A percentile compares a stretch with the other conserved stretches of the same genome.
These are phyloP conservation scores for Trilocha varians DNA, from an alignment of 2,888 invertebrate genomes.

Conservation along the genomic window DNA sequence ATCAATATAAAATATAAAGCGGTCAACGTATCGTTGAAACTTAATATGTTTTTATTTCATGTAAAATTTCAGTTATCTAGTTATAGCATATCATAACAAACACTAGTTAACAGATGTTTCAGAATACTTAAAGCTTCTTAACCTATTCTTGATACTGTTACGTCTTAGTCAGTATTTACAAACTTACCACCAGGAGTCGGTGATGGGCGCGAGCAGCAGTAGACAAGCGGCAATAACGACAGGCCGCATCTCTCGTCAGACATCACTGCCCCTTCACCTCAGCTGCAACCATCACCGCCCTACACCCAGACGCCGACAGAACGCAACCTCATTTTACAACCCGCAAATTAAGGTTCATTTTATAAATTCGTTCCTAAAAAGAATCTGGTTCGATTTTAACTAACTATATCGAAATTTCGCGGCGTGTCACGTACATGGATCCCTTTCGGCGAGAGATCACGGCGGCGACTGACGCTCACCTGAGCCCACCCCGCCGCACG, in stretches of 20 bases:
- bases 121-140: too few relatives aligned
- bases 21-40: too few relatives aligned
- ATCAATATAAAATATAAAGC: too few relatives aligned
- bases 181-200: constrained; percentile 91
- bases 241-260: constrained; percentile 76
- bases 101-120: too few relatives aligned
- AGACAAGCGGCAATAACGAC: constrained; percentile 87
- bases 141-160: background rate
- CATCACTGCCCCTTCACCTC: constrained; percentile 58
- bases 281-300: constrained; percentile 31
- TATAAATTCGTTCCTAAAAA: constrained; percentile 18
- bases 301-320: constrained; percentile 19
- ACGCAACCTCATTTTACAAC: constrained; percentile 11
- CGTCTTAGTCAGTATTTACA: constrained; percentile 9
- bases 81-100: too few relatives aligned
- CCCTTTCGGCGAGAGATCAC: constrained; percentile 67
- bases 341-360: constrained; percentile 6
- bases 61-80: too few relatives aligned
- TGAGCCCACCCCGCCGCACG: constrained; percentile 55
- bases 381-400: constrained; percentile 37
- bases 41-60: too few relatives aligned
- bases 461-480: constrained; percentile 64
- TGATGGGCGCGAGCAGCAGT: constrained; percentile 90
- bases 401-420: constrained; percentile 54
- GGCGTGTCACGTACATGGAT: constrained; percentile 55